A percentile compares a stretch with the other conserved stretches of the same genome.
phyloP scores from a whole-genome alignment of 2,797 vertebrate species.

The Periparus ater region DNA sequence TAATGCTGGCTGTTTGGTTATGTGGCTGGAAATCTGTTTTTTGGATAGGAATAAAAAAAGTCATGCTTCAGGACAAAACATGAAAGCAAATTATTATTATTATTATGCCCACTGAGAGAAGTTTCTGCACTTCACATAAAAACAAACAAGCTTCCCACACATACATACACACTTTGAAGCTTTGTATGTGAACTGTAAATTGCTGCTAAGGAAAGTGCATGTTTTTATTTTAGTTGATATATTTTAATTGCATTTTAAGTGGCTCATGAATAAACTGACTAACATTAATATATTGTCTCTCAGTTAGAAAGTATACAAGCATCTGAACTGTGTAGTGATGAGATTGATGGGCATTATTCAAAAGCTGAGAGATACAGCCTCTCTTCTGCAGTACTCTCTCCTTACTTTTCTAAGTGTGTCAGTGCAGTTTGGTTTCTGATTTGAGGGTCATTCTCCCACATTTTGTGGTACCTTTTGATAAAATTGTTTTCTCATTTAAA shows the following conservation, averaged over 20 bases:
- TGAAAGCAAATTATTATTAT: slow-evolving; percentile 43
- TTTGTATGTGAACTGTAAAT: background rate
- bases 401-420: background rate
- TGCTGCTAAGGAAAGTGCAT: slow-evolving; percentile 4
- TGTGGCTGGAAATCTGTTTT: slow-evolving; percentile 29
- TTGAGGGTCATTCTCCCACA: background rate
- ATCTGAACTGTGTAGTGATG: background rate
- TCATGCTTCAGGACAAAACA: slow-evolving; percentile 55
- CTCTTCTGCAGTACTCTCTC: background rate
- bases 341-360: background rate
- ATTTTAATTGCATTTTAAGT: slow-evolving; percentile 57
- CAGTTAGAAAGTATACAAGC: background rate
- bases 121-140: slow-evolving; percentile 42
- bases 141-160: slow-evolving; percentile 42
- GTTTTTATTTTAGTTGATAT: slow-evolving; percentile 35
- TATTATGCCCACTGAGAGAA: slow-evolving; percentile 17
- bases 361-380: background rate
- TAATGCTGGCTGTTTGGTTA: slow-evolving; percentile 32
- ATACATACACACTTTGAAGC: background rate
- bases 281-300: background rate
- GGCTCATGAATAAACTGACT: slow-evolving; percentile 18
- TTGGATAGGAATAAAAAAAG: slow-evolving; percentile 38
- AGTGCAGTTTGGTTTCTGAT: background rate
- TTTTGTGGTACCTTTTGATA: background rate
- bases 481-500: background rate